Percentiles rank a stretch among this genome's conserved stretches.
phyloP scores from a whole-genome alignment of 2,797 vertebrate species.

The Falco cherrug region DNA sequence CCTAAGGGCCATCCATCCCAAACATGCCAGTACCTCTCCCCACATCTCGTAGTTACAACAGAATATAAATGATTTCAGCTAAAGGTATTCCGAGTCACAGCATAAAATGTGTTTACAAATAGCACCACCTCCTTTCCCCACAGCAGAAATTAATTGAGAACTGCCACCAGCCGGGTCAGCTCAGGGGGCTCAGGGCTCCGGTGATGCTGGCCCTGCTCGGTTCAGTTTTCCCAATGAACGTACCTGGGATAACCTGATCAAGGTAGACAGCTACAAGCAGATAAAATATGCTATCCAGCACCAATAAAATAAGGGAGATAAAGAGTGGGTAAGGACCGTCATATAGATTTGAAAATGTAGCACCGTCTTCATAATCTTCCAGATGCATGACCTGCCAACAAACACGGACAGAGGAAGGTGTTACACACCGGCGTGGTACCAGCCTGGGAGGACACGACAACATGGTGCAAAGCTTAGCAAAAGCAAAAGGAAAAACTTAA shows the following conservation, averaged over 20 bases:
- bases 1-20: not conserved
- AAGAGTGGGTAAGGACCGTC: slow-evolving; percentile 90
- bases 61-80: not conserved
- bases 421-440: not conserved
- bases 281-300: slow-evolving; percentile 90
- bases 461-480: not conserved
- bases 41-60: not conserved
- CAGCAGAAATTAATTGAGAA: not conserved
- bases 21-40: not conserved
- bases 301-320: slow-evolving; percentile 85
- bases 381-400: slow-evolving; percentile 90
- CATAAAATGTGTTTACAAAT: fast-evolving
- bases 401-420: not conserved
- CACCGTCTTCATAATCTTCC: slow-evolving; percentile 92
- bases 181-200: not conserved
- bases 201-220: not conserved
- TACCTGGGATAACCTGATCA: slow-evolving; percentile 95
- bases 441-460: not conserved
- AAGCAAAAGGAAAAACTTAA: not conserved
- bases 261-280: slow-evolving; percentile 91
- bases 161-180: fast-evolving
- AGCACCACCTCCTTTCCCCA: not conserved
- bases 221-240: not conserved
- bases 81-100: not conserved
- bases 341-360: slow-evolving; percentile 84